Base-by-base conservation (phyloP, 2,888 invertebrate genomes). In the Chaitophorus viminalis region DNA sequence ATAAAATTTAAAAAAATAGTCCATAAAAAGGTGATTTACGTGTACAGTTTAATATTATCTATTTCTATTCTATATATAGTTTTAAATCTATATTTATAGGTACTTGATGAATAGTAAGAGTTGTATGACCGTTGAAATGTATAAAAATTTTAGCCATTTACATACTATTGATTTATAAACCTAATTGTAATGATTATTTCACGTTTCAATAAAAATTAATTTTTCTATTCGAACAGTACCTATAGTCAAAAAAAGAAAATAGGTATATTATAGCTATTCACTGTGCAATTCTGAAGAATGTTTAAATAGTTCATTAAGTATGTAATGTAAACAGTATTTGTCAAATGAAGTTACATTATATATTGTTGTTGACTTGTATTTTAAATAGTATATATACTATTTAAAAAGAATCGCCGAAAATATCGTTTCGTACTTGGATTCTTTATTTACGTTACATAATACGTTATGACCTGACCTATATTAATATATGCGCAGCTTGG, bases 271-370 rank as follows among this genome's bases (percentile, higher is more conserved):
- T n/a, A 11, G 46, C 46, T 46, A 46, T 14, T 14, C 14, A 46
- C 11, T 46, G 46, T 52, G n/a, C 1, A 39, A 31, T 82, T 52
- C 31, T 46, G 25, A 70, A 68, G 29, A 68, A 82, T 21, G 52
- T 70, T 31, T 82, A 72, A 82, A 82, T 82, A 82, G 31, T 82
- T 82, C 39, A 82, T 82, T 82, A 52, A 68, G 14, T 46, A 52
- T 70, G 60, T 31, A 54, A 52, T 31, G 31, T 77, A 77, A n/a
- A 82, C 17, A 25, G 31, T n/a, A 31, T 82, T 82, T 8, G 25
- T 65, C 36, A 70, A 46, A 82, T 70, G n/a, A n/a, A n/a, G 3
- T 31, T 33, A n/a, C n/a, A 72, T 33, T 72, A 68, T 29, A 81
- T n/a, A n/a, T n/a, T n/a, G n/a, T 39, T 68, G 68, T 81, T 46